A percentile compares a stretch with the other conserved stretches of the same genome.
phyloP scores from a whole-genome alignment of 2,797 vertebrate species.

The Hafferia zeledoni region DNA sequence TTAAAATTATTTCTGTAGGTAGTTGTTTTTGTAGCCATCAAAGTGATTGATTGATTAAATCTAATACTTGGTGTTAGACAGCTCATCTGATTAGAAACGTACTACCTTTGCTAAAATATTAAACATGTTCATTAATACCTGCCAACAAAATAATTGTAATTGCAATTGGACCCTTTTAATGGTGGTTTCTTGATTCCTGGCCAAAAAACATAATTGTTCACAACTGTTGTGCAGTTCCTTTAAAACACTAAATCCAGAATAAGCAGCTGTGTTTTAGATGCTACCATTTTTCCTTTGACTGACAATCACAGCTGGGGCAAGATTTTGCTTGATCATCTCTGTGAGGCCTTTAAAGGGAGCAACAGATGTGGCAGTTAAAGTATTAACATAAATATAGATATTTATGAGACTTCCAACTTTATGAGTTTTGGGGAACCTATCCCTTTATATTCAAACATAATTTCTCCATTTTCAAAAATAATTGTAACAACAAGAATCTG shows the following conservation, averaged over 20 bases:
- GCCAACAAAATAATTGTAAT: neutral
- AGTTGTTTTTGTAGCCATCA: neutral
- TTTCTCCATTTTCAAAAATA: neutral
- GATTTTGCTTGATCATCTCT: neutral
- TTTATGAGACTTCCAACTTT: neutral
- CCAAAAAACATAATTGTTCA: neutral
- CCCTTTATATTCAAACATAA: neutral
- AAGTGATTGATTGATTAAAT: constrained; percentile 6
- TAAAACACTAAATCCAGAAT: neutral
- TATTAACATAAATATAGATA: neutral
- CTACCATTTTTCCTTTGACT: neutral
- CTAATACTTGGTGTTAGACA: neutral
- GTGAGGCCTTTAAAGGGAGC: neutral
- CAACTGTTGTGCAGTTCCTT: neutral
- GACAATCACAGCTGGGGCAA: neutral
- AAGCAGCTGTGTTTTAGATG: neutral
- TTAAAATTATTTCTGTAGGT: neutral
- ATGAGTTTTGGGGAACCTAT: neutral
- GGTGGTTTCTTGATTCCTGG: neutral
- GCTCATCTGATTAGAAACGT: neutral
- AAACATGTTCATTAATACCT: constrained; percentile 8
- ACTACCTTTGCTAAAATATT: constrained; percentile 2
- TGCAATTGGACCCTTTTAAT: neutral
- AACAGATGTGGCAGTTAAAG: neutral
- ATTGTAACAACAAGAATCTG: neutral